Base-by-base conservation (phyloP, 2,888 invertebrate species). In the Scaptomyza cyrtandrae region DNA sequence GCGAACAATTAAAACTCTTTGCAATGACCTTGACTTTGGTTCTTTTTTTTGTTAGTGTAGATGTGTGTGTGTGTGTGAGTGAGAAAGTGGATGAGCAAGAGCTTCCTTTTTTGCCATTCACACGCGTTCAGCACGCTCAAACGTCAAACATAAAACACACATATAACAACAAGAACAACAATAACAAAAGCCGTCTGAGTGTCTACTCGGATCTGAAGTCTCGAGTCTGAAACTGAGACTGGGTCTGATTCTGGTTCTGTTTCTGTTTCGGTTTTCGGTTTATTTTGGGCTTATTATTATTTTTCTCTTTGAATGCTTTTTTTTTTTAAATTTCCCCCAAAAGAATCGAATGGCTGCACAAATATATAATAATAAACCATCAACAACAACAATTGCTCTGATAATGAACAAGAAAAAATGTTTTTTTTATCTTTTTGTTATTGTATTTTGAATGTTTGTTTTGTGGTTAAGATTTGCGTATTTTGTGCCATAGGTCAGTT, bases 1-100 rank as follows among this genome's bases (percentile, higher is more conserved):
- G 85, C 79, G 90, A 91, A 91, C 91, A 91, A 91, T 91, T 91
- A 91, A 85, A 91, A 91, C 91, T 91, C 91, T 91, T 91, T 90
- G 90, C 90, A 90, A 84, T 91, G 91, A 91, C 91, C 91, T 91
- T 91, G 91, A 91, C 91, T 91, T 91, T 91, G 91, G 90, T 91
- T 83, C 86, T 86, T 45, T 13, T 50, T 50, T 62, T 65, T 63
- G 52, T 65, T n/a, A 46, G 50, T 56, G 61, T 59, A 43, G 49
- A 61, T 64, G 65, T 63, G 56, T 54, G 41, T 63, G 54, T 78
- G 62, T 58, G 50, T 19, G 19, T 19, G 19, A 19, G 19, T 19
- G 19, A 19, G 19, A 19, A 19, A 19, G 19, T 1, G 19, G 19
- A 19, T 1, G 84, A 78, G 89, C 71, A 66, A 78, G 73, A 80